A percentile compares a stretch with the other conserved stretches of the same genome.
These are phyloP conservation scores for Acrocyrtus sp. DNA, from an alignment of 2,888 invertebrate genomes.

Conservation along the genomic window DNA sequence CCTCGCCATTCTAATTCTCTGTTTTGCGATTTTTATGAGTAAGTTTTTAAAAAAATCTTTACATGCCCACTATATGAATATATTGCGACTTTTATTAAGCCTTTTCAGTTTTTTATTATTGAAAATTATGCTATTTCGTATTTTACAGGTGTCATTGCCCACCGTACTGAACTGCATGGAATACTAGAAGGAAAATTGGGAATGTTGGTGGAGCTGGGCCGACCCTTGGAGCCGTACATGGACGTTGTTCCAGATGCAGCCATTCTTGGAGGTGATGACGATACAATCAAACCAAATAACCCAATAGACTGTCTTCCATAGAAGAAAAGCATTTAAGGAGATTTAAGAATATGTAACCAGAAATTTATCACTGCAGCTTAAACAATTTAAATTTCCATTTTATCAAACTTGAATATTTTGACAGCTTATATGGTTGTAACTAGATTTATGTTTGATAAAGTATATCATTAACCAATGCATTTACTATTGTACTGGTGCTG, in stretches of 20 bases:
- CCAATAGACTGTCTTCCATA: slow-evolving; percentile 51
- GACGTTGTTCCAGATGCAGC: slow-evolving; percentile 31
- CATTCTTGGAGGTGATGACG: slow-evolving; percentile 27
- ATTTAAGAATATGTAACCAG: too few relatives aligned
- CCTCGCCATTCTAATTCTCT: slow-evolving; percentile 51
- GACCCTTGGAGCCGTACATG: slow-evolving; percentile 23
- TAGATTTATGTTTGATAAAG: too few relatives aligned
- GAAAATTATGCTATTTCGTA: too few relatives aligned
- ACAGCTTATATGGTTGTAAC: too few relatives aligned
- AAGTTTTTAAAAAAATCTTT: slow-evolving; percentile 1
- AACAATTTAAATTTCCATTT: too few relatives aligned
- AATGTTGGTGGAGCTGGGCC: slow-evolving; percentile 71
- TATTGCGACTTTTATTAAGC: background rate
- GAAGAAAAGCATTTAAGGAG: too few relatives aligned
- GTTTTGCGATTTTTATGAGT: slow-evolving; percentile 70
- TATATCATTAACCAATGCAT: too few relatives aligned
- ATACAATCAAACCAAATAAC: slow-evolving; percentile 43
- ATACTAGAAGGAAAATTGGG: slow-evolving; percentile 78
- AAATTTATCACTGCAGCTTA: too few relatives aligned
- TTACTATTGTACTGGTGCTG: too few relatives aligned
- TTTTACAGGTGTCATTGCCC: slow-evolving; percentile 82
- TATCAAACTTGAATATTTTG: too few relatives aligned
- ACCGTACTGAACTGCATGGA: slow-evolving; percentile 81
- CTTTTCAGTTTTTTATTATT: background rate
- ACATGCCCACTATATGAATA: background rate